Evolutionary conservation across 2,113 vertebrate species (phyloP), one percentile per base, ranked within the genome.

Genomic region (Clarias macrocephalus): DNA sequence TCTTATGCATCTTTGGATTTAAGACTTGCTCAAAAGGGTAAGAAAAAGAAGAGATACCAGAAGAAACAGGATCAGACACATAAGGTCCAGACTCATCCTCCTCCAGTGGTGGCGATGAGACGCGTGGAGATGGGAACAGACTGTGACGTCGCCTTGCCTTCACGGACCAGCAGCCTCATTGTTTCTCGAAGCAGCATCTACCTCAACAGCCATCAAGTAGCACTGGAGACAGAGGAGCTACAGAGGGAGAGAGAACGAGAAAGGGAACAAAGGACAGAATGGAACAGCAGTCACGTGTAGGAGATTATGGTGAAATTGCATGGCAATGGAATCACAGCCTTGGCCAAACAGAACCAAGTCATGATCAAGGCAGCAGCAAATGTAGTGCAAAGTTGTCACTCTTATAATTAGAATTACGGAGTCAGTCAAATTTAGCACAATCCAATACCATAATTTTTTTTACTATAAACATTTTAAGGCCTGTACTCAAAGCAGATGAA

Each of bases 201-300:
- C 90, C 93, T 95, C 89, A 96, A 96, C 92, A 95, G 94, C 70
- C 94, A 94, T 52, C 94, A 95, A 92, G 92, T 95, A 57, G 93
- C 91, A 21, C 89, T 91, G 48, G 93, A 94, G 90, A 77, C 92
- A 0, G 92, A 92, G 63, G 94, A 92, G 80, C 89, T 90, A 85
- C 92, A 91, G 3, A 91, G 92, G 70, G 91, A 91, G 30, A 73
- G 86, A 56, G 85, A 56, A 2, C 65, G 77, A 5, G 87, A 84
- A 18, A 57, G 28, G 52, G 88, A 90, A 16, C 85, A 85, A 84
- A 18, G 59, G 10, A 33, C 63, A 75, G 72, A 75, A 75, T 85
- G 19, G 68, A 87, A 82, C 11, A 66, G 0, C 73, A 59, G 3
- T 42, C 25, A 2, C 13, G 75, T 37, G 23, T 28, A 23, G 12